phyloP scores from a whole-genome alignment of 2,888 invertebrate genomes.

The Allygus modestus region DNA sequence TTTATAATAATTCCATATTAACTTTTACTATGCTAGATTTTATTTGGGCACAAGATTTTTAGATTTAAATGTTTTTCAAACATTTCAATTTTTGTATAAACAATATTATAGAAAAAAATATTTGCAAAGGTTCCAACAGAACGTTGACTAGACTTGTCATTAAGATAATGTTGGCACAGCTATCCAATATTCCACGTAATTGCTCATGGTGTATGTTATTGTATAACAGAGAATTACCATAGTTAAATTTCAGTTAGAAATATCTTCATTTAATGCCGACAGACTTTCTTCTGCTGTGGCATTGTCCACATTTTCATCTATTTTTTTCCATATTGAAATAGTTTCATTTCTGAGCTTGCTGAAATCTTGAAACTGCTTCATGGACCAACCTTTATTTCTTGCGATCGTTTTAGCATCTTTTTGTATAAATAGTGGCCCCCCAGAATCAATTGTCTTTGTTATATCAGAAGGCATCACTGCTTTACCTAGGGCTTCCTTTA shows the following conservation, averaged over 20 bases:
- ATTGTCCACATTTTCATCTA: slow-evolving; percentile 7
- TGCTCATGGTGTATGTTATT: too few species aligned
- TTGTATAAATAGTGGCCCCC: slow-evolving; percentile 9
- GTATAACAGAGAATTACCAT: too few species aligned
- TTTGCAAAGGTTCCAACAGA: too few species aligned
- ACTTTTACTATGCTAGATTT: too few species aligned
- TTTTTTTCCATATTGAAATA: slow-evolving; percentile 28
- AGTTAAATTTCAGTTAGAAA: slow-evolving; percentile 3
- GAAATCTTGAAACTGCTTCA: not conserved
- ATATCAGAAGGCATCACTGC: slow-evolving; percentile 28
- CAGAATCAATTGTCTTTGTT: not conserved
- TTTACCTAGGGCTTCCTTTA: slow-evolving; percentile 1
- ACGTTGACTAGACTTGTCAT: too few species aligned
- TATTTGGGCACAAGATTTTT: too few species aligned
- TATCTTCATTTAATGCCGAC: not conserved
- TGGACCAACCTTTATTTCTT: not conserved
- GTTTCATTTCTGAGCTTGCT: slow-evolving; percentile 42
- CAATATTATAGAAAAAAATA: too few species aligned
- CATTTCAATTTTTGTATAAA: too few species aligned
- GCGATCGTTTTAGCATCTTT: not conserved
- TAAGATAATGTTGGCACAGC: too few species aligned
- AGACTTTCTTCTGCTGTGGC: slow-evolving; percentile 25
- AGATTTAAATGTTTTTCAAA: too few species aligned
- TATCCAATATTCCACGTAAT: too few species aligned
- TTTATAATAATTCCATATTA: too few species aligned